phyloP scores from a whole-genome alignment of 2,888 invertebrate species.

The Drosophila yooni region DNA sequence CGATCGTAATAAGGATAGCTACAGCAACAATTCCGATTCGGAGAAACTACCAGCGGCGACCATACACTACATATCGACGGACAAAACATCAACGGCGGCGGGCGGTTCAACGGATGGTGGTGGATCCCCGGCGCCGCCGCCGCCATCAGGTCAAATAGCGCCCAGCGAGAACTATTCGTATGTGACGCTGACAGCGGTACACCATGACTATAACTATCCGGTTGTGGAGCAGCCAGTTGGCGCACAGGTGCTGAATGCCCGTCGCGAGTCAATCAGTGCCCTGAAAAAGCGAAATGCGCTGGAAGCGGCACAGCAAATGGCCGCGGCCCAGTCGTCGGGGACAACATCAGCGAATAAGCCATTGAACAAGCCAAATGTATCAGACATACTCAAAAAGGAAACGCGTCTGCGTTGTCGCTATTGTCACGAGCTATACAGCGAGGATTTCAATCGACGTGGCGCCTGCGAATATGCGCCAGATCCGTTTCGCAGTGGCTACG shows the following conservation, averaged over 20 bases:
- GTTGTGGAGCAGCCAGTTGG: constrained; percentile 85
- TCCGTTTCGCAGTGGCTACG: constrained; percentile 91
- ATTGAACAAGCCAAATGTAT: constrained; percentile 73
- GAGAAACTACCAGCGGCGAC: constrained; percentile 81
- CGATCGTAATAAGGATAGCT: constrained; percentile 78
- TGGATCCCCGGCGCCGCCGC: constrained; percentile 40
- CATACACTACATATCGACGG: constrained; percentile 88
- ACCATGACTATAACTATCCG: constrained; percentile 95
- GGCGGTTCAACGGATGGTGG: constrained; percentile 42
- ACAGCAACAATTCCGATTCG: constrained; percentile 78
- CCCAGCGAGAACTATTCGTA: constrained; percentile 91
- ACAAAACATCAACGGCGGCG: constrained; percentile 73
- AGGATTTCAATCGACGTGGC: constrained; percentile 94
- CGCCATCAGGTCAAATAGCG: constrained; percentile 75
- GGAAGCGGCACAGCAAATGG: constrained; percentile 83
- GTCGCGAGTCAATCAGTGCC: constrained; percentile 87
- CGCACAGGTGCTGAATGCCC: constrained; percentile 83
- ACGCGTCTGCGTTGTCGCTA: constrained; percentile 87
- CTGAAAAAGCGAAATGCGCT: constrained; percentile 89
- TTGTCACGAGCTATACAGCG: constrained; percentile 92
- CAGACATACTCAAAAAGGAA: constrained; percentile 82
- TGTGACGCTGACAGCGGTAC: constrained; percentile 91
- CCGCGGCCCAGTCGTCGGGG: constrained; percentile 82
- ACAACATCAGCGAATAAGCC: constrained; percentile 78
- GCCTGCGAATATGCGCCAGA: constrained; percentile 95